Conservation (phyloP, 2,797 vertebrate species). For the Alca torda region DNA sequence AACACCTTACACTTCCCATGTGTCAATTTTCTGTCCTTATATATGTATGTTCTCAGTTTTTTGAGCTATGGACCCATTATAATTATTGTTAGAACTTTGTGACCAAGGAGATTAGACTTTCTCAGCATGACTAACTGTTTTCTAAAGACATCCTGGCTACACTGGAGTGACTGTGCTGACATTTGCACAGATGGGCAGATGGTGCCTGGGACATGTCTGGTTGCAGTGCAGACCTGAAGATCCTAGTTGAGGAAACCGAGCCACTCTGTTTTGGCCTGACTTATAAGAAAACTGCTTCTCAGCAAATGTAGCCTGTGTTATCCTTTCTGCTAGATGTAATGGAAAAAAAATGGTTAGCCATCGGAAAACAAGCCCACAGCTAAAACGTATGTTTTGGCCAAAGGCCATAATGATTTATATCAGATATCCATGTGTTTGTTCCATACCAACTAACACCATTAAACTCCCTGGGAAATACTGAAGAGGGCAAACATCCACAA, state of each 20-base stretch:
- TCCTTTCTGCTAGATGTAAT: not conserved
- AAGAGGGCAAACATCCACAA: not conserved
- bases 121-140: constrained; percentile 40
- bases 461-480: not conserved
- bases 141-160: constrained; percentile 28
- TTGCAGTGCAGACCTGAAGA: constrained; percentile 42
- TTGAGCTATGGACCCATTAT: not conserved
- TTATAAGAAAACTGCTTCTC: not conserved
- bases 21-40: not conserved
- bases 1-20: constrained; percentile 6
- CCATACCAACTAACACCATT: not conserved
- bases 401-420: not conserved
- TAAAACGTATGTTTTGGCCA: constrained; percentile 12
- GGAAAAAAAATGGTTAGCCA: not conserved
- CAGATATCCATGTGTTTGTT: not conserved
- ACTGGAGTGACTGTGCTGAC: constrained; percentile 32
- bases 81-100: constrained; percentile 6
- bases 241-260: not conserved
- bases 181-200: constrained; percentile 45
- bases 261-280: not conserved
- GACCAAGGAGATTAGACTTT: constrained; percentile 1
- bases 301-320: not conserved
- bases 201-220: constrained; percentile 40
- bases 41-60: not conserved
- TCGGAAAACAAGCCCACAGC: not conserved